Evolutionary conservation across 2,797 vertebrate genomes (phyloP).

Genomic region (Pteropus rufus): DNA sequence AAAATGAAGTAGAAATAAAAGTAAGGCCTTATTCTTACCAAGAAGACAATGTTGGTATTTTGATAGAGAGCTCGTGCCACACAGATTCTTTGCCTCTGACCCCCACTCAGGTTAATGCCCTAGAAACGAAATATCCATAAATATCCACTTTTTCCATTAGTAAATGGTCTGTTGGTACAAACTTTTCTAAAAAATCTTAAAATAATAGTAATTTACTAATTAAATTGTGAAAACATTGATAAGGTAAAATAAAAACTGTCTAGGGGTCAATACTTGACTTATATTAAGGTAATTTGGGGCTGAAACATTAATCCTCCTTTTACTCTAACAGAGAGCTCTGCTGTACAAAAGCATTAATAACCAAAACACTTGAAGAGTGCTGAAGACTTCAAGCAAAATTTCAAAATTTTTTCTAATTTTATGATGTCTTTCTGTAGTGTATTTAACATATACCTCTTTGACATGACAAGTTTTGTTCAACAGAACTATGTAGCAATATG

Average conservation of each 20-base stretch:
- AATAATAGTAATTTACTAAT: neutral
- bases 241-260: neutral
- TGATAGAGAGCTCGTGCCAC: conserved; percentile 98
- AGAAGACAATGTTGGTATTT: conserved; percentile 97
- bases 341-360: neutral
- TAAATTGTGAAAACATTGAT: neutral
- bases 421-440: neutral
- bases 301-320: neutral
- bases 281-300: neutral
- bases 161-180: conserved; percentile 5
- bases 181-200: neutral
- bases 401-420: neutral
- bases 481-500: neutral
- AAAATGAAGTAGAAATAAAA: conserved; percentile 38
- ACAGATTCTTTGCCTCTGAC: conserved; percentile 97
- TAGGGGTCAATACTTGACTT: neutral
- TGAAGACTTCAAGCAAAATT: neutral
- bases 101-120: conserved; percentile 99
- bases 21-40: conserved; percentile 86
- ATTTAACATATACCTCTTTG: neutral
- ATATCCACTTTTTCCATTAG: conserved; percentile 50
- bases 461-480: neutral
- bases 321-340: neutral
- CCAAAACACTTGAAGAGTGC: neutral
- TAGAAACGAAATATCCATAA: conserved; percentile 79